Evolutionary conservation across 2,888 invertebrate species (phyloP), one percentile per base, ranked within the genome.

Genomic region (Hipparchia sbordonii): DNA sequence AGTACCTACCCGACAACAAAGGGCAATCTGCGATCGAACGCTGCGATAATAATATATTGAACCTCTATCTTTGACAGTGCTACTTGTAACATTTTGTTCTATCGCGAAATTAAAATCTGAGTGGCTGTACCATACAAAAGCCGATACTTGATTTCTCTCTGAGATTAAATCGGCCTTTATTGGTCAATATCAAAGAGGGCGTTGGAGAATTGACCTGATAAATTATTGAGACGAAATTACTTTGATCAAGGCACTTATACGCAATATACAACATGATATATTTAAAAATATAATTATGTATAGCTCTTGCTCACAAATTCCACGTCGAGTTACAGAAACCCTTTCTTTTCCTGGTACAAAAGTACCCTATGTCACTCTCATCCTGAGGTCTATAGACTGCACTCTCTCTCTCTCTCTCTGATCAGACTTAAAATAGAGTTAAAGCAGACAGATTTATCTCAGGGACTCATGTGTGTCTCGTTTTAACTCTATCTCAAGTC

Each of bases 31-130:
- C 52, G 60, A 60, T 68, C 51, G 51, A 68, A 60, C 48, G 6
- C 8, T 48, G 7, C 0, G 33, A 59, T 59, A 57, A 51, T 8
- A 68, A 39, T 63, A 23, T 23, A 23, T 23, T 23, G 39, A 48
- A 67, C 60, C 54, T 39, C 9, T 65, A 65, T 65, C 60, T 61
- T 69, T 54, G 56, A 70, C 62, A 73, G 60, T 48, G 56, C 70
- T 54, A 57, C 57, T 70, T 63, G 52, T 67, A 67, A 70, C 52
- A 67, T 39, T 62, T 57, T 48, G 48, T n/a, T 33, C 70, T 74
- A 74, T 74, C 72, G 61, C 62, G 46, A 72, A 72, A 72, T 74
- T 67, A 54, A 67, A 73, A 76, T 74, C 67, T 70, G 62, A 70
- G 23, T 60, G 13, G 61, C 45, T 60, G 59, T 65, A 48, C 46